Conservation (phyloP, 2,113 vertebrate genomes). For the human (Homo sapiens) region DNA sequence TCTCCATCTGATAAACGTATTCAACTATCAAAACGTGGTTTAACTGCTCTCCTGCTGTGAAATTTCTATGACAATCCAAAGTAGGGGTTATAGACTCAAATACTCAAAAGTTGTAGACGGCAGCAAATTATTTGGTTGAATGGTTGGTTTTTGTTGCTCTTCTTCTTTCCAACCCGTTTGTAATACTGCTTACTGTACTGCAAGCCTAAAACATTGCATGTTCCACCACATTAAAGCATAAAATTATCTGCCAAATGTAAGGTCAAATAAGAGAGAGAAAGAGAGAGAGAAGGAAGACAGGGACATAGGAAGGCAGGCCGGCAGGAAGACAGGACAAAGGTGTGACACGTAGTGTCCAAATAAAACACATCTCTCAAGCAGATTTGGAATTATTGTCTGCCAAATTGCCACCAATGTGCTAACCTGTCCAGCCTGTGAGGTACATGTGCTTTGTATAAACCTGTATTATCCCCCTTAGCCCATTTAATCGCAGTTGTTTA, state of each 20-base stretch:
- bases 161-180: slow-evolving; percentile 12
- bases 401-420: background rate
- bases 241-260: slow-evolving; percentile 43
- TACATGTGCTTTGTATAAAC: background rate
- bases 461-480: background rate
- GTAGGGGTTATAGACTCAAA: background rate
- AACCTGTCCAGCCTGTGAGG: background rate
- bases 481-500: background rate
- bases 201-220: slow-evolving; percentile 20
- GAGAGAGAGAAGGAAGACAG: background rate
- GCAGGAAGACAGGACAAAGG: too few relatives aligned
- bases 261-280: background rate
- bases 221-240: slow-evolving; percentile 49
- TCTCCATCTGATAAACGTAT: background rate
- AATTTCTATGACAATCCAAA: background rate
- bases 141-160: background rate
- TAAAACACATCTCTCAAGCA: background rate
- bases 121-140: background rate
- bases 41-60: background rate
- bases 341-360: background rate
- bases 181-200: slow-evolving; percentile 1
- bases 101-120: background rate
- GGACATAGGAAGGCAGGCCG: background rate
- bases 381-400: background rate
- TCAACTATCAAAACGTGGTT: background rate